These are phyloP conservation scores for Artemia sinica DNA, from an alignment of 2,888 invertebrate species.

Conservation along the genomic window DNA sequence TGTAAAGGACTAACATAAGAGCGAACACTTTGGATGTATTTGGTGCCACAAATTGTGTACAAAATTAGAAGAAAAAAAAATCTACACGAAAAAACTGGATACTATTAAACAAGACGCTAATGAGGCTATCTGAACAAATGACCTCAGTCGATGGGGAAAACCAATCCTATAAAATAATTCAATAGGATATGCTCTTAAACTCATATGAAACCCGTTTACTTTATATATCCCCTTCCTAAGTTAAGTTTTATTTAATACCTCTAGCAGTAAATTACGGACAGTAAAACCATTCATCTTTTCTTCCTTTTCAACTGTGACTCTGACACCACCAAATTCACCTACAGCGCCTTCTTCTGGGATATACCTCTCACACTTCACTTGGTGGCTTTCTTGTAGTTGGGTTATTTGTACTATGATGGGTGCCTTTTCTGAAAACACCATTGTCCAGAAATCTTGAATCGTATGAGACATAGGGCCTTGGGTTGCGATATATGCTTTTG, in stretches of 20 bases:
- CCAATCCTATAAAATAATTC: too few relatives aligned
- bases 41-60: too few relatives aligned
- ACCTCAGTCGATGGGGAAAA: too few relatives aligned
- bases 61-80: too few relatives aligned
- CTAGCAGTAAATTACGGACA: slow-evolving; percentile 37
- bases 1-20: too few relatives aligned
- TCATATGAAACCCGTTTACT: slow-evolving; percentile 11
- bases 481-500: slow-evolving; percentile 71
- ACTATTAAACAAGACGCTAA: too few relatives aligned
- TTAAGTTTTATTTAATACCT: slow-evolving; percentile 32
- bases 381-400: slow-evolving; percentile 59
- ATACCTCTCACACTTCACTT: slow-evolving; percentile 75
- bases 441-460: slow-evolving; percentile 73
- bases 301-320: slow-evolving; percentile 31
- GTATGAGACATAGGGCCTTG: slow-evolving; percentile 82
- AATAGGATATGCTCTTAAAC: background rate
- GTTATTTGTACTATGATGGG: slow-evolving; percentile 72
- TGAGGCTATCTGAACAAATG: too few relatives aligned
- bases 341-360: slow-evolving; percentile 42
- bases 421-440: slow-evolving; percentile 47
- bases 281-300: slow-evolving; percentile 38
- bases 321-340: slow-evolving; percentile 32
- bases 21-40: too few relatives aligned
- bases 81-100: too few relatives aligned
- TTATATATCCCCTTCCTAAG: background rate